Evolutionary conservation across 2,888 invertebrate genomes (phyloP), one percentile per base, ranked within the genome.

Genomic region (Scaeva pyrastri): DNA sequence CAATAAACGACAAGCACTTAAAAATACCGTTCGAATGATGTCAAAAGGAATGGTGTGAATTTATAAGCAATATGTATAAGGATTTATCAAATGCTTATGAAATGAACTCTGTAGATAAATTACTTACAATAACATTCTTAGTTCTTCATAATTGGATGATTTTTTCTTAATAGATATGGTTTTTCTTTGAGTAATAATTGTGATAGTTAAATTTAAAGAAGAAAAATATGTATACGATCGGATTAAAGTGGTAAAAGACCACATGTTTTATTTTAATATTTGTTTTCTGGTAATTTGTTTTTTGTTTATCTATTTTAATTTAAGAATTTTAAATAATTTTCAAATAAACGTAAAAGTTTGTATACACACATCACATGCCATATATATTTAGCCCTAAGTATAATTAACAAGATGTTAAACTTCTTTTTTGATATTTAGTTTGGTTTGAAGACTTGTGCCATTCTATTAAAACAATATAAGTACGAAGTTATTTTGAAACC

Each of bases 21-120:
- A 99, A 93, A 99, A 99, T 92, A 98, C 98, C n/a, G 98, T 98
- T 88, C 94, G 97, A 90, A 97, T 97, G 97, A 97, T 97, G 97
- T 96, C 96, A 71, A 97, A 96, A 93, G 96, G 96, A 89, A 96
- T 96, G 95, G 96, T 96, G 89, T 96, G 95, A 93, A 89, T 75
- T 39, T 16, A 5, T 2, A 36, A 43, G n/a, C n/a, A 39, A 74
- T 52, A 56, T 12, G 52, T 21, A 21, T 6, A 52, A 12, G 2
- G 66, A n/a, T 16, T 26, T n/a, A 64, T 48, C 58, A 58, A 62
- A 58, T 56, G 23, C n/a, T 55, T 31, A 31, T 41, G 16, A 23
- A 11, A 56, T 64, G 62, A 58, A 55, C 72, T 75, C 36, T 80
- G 80, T 85, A 85, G 45, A 80, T 72, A 74, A 56, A 39, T 56